These are phyloP conservation scores for Paratilapia polleni DNA, from an alignment of 2,113 vertebrate species.

Conservation along the genomic window DNA sequence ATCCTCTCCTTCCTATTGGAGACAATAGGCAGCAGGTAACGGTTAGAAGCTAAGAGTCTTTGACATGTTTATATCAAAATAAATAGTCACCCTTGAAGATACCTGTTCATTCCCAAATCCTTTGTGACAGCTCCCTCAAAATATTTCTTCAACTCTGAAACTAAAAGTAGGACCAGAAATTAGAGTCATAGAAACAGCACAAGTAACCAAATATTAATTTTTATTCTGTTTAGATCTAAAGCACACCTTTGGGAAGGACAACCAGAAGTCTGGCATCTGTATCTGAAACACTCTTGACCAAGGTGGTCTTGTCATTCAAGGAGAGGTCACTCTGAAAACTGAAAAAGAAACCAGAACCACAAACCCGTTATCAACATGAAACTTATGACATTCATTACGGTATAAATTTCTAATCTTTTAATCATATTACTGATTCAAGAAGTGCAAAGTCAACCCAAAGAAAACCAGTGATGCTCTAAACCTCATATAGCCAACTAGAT, in stretches of 20 bases:
- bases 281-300: slow-evolving; percentile 84
- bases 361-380: background rate
- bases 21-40: background rate
- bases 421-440: background rate
- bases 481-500: background rate
- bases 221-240: background rate
- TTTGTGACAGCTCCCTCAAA: slow-evolving; percentile 86
- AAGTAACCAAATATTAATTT: background rate
- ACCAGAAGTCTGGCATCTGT: slow-evolving; percentile 87
- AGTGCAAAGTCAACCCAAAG: background rate
- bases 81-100: background rate
- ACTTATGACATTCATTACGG: background rate
- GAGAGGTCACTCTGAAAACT: slow-evolving; percentile 91
- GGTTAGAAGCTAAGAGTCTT: background rate
- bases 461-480: background rate
- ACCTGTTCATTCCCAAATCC: slow-evolving; percentile 94
- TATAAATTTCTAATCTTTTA: background rate
- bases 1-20: slow-evolving; percentile 92
- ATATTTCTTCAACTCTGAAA: slow-evolving; percentile 95
- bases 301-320: slow-evolving; percentile 80
- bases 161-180: slow-evolving; percentile 70
- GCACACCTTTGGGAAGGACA: slow-evolving; percentile 90
- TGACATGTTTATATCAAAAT: background rate
- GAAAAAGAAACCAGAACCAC: slow-evolving; percentile 34
- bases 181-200: background rate